Percentiles rank a stretch among this genome's conserved stretches.
Conservation (phyloP, 23 tunicate genomes). For the Styela plicata region DNA sequence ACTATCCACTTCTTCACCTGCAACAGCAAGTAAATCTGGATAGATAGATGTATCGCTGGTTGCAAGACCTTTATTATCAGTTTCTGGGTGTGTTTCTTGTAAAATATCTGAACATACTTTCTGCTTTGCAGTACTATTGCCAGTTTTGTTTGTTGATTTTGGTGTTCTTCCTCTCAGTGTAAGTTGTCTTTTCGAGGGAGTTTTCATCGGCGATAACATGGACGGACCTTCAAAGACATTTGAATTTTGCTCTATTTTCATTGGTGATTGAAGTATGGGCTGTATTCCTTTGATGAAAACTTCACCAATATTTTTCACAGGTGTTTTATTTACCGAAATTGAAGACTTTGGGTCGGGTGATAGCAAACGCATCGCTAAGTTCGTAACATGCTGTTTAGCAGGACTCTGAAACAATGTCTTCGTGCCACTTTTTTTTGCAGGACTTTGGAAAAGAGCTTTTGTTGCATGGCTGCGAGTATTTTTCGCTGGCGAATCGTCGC, state of each 20-base stretch:
- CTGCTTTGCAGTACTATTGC: neutral
- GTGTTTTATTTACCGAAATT: neutral
- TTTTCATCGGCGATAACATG: neutral
- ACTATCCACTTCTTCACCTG: neutral
- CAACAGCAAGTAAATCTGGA: slow-evolving; percentile 1
- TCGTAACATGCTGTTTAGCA: neutral
- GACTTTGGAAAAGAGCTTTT: slow-evolving; percentile 7
- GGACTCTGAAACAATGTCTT: neutral
- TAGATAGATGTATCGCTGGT: neutral
- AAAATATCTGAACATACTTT: neutral
- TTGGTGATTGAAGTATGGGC: neutral
- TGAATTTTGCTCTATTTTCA: neutral
- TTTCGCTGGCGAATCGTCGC: slow-evolving; percentile 12
- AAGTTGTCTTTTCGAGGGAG: neutral
- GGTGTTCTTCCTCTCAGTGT: neutral
- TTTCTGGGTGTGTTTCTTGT: too few species aligned
- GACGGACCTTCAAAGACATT: neutral
- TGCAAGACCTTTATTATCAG: neutral
- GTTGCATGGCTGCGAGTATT: slow-evolving; percentile 9
- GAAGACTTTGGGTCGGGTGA: neutral
- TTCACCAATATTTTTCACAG: neutral
- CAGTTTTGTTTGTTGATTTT: neutral
- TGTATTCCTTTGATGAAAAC: neutral
- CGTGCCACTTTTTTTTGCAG: neutral
- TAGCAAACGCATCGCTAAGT: neutral